A percentile compares a stretch with the other conserved stretches of the same genome.
Evolutionary conservation across 2,888 invertebrate species (phyloP).

Genomic region (Lithophane semibrunnea): DNA sequence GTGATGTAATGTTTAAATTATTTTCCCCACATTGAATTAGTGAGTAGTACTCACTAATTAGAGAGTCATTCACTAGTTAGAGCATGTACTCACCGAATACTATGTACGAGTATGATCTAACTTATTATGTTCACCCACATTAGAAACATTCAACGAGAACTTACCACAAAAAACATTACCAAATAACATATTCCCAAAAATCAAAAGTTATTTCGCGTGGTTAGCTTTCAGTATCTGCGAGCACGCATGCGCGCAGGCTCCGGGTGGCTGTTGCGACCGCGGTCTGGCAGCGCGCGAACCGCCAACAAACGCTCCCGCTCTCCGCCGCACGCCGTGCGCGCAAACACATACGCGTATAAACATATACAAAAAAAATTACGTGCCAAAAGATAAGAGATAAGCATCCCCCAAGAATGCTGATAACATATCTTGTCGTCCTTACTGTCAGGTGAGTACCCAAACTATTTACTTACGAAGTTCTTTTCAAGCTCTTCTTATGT

Average conservation of each 20-base stretch:
- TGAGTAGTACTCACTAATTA: neutral
- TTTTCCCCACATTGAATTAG: neutral
- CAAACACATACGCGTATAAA: constrained; percentile 72
- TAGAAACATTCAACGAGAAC: constrained; percentile 21
- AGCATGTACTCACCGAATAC: too few species aligned
- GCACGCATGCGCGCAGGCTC: constrained; percentile 76
- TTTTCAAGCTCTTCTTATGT: neutral
- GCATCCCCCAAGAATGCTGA: constrained; percentile 46
- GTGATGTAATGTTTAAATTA: too few species aligned
- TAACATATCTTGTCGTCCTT: constrained; percentile 29
- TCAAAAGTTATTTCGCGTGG: constrained; percentile 59
- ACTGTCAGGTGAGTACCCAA: constrained; percentile 53
- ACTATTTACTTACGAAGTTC: constrained; percentile 40
- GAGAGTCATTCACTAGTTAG: too few species aligned
- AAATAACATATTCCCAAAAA: constrained; percentile 33
- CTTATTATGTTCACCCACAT: neutral
- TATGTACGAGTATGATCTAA: neutral
- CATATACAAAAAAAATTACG: constrained; percentile 53
- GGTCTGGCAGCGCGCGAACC: constrained; percentile 69
- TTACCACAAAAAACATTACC: constrained; percentile 27
- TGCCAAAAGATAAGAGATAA: constrained; percentile 11
- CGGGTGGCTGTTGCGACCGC: constrained; percentile 64
- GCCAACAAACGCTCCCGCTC: constrained; percentile 73
- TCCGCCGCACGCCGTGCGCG: constrained; percentile 71
- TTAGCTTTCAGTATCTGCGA: constrained; percentile 44